Percentiles rank a stretch among this genome's conserved stretches.
Conservation (phyloP, 2,113 vertebrate species). For the Cisticola juncidis region DNA sequence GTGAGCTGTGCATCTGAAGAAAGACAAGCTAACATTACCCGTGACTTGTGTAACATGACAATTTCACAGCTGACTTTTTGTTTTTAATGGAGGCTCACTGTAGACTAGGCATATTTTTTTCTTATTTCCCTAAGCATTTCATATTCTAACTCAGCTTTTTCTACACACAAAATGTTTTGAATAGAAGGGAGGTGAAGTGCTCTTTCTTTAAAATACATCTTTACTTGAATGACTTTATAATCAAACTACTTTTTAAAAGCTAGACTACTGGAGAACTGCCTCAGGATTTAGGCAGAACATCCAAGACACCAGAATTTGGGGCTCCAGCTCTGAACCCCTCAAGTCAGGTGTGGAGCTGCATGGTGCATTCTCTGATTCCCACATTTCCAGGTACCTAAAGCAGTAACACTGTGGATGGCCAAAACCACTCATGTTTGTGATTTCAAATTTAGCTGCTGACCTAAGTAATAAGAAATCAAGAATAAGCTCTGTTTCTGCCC, state of each 20-base stretch:
- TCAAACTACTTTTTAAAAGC: background rate
- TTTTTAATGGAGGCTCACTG: background rate
- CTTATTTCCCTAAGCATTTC: background rate
- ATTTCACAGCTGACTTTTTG: background rate
- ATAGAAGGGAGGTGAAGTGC: background rate
- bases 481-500: background rate
- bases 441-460: background rate
- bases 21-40: background rate
- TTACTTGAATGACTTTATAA: background rate
- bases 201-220: background rate
- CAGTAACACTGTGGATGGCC: background rate
- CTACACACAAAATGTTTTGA: background rate
- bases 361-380: rapidly evolving
- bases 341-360: background rate
- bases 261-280: background rate
- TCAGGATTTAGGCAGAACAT: background rate
- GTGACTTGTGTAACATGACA: background rate
- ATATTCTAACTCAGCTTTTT: background rate
- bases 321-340: background rate
- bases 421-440: background rate
- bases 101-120: background rate
- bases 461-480: background rate
- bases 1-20: background rate
- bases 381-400: background rate
- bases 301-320: rapidly evolving